A percentile compares a stretch with the other conserved stretches of the same genome.
Conservation (phyloP, 2,888 invertebrate genomes). For the Euspilapteryx auroguttella region DNA sequence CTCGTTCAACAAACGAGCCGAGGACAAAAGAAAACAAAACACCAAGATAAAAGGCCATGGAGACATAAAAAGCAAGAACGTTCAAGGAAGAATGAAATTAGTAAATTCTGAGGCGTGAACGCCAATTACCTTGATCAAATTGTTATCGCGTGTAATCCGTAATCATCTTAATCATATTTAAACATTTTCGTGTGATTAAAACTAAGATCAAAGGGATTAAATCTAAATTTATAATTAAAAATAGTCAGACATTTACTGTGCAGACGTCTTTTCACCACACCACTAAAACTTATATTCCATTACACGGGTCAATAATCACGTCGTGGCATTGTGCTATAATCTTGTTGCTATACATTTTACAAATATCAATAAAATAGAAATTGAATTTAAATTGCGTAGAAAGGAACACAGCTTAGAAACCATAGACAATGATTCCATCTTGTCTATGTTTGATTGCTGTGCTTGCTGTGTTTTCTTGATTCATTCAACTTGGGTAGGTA, state of each 20-base stretch:
- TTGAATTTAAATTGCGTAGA: no score
- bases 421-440: no score
- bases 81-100: slow-evolving; percentile 24
- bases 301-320: no score
- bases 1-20: slow-evolving; percentile 37
- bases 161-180: slow-evolving; percentile 23
- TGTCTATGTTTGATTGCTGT: no score
- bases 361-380: no score
- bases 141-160: slow-evolving; percentile 44
- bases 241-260: slow-evolving; percentile 63
- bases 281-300: slow-evolving; percentile 9
- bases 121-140: slow-evolving; percentile 30
- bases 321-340: no score
- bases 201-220: slow-evolving; percentile 25
- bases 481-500: no score
- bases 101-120: slow-evolving; percentile 16
- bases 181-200: no score
- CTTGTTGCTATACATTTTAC: no score
- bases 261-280: slow-evolving; percentile 43
- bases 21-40: slow-evolving; percentile 60
- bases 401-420: no score
- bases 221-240: slow-evolving; percentile 60
- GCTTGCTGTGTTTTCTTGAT: no score
- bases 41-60: slow-evolving; percentile 56
- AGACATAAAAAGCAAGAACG: slow-evolving; percentile 48